These are phyloP conservation scores for Lipophrys pholis DNA, from an alignment of 2,113 vertebrate species.

Conservation along the genomic window DNA sequence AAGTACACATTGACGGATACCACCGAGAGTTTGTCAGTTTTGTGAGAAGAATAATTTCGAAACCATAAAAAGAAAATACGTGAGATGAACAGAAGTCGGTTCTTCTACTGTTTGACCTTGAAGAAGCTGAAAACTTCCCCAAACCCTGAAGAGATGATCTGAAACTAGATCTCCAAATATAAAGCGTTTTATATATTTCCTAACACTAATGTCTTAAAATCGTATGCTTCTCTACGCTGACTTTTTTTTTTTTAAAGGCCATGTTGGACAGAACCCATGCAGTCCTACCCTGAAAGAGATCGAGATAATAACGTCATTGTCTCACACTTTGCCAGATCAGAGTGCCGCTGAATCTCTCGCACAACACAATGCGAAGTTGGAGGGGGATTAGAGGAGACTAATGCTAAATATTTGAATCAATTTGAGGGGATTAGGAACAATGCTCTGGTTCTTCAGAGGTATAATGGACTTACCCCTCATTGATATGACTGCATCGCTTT, in stretches of 20 bases:
- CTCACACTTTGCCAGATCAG: constrained; percentile 25
- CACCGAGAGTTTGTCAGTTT: neutral
- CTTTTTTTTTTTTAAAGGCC: neutral
- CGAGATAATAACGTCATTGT: constrained; percentile 19
- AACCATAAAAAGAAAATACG: neutral
- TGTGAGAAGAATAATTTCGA: neutral
- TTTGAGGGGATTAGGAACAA: constrained; percentile 55
- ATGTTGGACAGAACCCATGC: neutral
- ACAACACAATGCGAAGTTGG: constrained; percentile 47
- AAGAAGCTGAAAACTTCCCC: neutral
- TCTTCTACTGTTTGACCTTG: neutral
- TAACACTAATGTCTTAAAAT: neutral
- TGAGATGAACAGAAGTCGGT: neutral
- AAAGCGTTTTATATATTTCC: neutral
- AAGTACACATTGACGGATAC: neutral
- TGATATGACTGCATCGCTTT: constrained; percentile 40
- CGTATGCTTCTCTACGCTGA: neutral
- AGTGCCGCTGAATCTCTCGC: constrained; percentile 32
- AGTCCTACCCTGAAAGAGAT: neutral
- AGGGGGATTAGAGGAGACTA: constrained; percentile 49
- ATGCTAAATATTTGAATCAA: constrained; percentile 64
- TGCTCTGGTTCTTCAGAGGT: constrained; percentile 30
- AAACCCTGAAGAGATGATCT: neutral
- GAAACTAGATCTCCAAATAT: neutral
- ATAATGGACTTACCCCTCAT: constrained; percentile 52